Conservation (phyloP, 2,797 vertebrate species). For the Euphonia xanthogaster region DNA sequence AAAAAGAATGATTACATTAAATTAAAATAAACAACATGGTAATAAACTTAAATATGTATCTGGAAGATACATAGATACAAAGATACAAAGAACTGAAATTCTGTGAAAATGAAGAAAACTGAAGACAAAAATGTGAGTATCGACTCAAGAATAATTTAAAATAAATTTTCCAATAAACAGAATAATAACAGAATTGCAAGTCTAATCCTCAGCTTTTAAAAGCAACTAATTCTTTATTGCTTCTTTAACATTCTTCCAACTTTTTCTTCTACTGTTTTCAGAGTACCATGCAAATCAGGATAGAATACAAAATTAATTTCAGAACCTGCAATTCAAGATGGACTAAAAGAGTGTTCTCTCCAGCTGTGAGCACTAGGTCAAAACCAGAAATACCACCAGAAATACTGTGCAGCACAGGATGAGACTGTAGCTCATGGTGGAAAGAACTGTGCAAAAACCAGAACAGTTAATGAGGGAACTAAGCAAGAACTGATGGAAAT, state of each 20-base stretch:
- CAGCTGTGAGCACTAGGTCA: not conserved
- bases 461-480: not conserved
- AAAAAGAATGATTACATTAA: not conserved
- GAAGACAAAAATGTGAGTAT: not conserved
- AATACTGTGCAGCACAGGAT: not conserved
- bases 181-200: not conserved
- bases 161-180: slow-evolving; percentile 18
- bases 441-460: not conserved
- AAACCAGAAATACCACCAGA: not conserved
- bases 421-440: not conserved
- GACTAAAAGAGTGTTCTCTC: not conserved
- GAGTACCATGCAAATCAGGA: not conserved
- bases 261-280: not conserved
- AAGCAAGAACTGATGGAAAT: not conserved
- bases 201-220: not conserved
- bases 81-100: slow-evolving; percentile 6
- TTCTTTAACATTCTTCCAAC: not conserved
- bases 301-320: not conserved
- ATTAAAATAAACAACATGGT: not conserved
- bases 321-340: not conserved
- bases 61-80: not conserved
- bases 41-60: not conserved
- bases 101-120: not conserved
- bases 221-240: not conserved
- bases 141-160: slow-evolving; percentile 33